Evolutionary conservation across 2,888 invertebrate genomes (phyloP).

Genomic region (Xylota segnis): DNA sequence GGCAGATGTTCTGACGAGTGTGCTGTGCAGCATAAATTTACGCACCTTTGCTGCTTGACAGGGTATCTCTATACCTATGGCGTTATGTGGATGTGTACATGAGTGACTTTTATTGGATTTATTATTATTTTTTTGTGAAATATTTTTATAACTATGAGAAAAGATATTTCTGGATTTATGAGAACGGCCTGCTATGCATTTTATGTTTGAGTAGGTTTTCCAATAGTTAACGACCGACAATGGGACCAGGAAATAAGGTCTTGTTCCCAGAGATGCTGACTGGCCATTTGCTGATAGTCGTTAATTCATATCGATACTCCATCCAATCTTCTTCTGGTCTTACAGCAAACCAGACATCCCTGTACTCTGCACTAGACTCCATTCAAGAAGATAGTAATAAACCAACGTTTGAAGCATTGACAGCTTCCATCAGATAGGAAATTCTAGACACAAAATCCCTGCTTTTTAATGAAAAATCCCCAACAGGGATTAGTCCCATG

Average conservation of each 20-base stretch:
- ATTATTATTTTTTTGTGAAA: background rate
- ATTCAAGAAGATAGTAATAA: too few species aligned
- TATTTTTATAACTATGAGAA: conserved; percentile 9
- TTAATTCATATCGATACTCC: too few species aligned
- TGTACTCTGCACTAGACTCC: too few species aligned
- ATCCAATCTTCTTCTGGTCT: too few species aligned
- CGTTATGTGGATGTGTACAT: conserved; percentile 5
- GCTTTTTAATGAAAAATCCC: too few species aligned
- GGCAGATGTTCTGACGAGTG: conserved; percentile 19
- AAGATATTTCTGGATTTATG: background rate
- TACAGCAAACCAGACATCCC: too few species aligned
- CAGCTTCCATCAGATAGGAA: too few species aligned
- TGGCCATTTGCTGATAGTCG: background rate
- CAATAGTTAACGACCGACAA: background rate
- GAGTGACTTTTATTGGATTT: conserved; percentile 20
- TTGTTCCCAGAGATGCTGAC: background rate
- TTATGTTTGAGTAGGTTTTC: background rate
- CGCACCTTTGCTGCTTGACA: conserved; percentile 13
- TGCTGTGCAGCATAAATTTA: conserved; percentile 17
- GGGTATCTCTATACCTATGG: background rate
- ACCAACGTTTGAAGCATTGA: too few species aligned
- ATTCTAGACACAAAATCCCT: too few species aligned
- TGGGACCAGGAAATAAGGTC: background rate
- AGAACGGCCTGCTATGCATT: background rate
- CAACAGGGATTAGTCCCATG: too few species aligned